Evolutionary conservation across 2,797 vertebrate genomes (phyloP), one percentile per base, ranked within the genome.

Genomic region (Danionella dracula): DNA sequence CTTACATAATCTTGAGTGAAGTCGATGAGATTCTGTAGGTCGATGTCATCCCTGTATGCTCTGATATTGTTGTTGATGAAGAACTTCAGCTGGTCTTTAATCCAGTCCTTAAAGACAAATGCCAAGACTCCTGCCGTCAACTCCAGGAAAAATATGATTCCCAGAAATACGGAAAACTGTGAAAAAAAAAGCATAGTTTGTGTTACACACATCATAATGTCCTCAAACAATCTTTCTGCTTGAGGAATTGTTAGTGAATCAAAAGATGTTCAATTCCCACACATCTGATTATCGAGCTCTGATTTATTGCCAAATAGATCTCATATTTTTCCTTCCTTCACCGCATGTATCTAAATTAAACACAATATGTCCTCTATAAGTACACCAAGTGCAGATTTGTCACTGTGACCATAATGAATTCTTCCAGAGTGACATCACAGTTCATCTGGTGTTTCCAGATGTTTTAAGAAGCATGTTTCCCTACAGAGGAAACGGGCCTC

Each of bases 101-200:
- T 98, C 97, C 97, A 99, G 81, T 99, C 96, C 88, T 99, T 99
- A 86, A 99, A 99, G 79, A 99, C 97, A 76, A 99, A 99, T 3
- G 97, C 96, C 86, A 99, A 83, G 73, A 99, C 90, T 62, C 97
- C 97, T 13, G 97, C 94, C 3, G 96, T 99, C 75, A 99, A 90
- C 86, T 99, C 97, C 93, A 99, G 81, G 87, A 99, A 99, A 86
- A 99, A 99, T 81, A 99, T 99, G 75, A 99, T 97, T 45, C 97
- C 97, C 83, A 99, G 87, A 85, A 99, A 99, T 65, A 98, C 96
- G 0, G 97, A 99, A 83, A 99, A 99, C 97, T 99, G 50, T 48
- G 73, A 31, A 48, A 50, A 60, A 53, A 7, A 50, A 20, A 11
- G 4, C 32, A 35, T n/a, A 32, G 2, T 17, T 23, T 8, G 12